A percentile compares a stretch with the other conserved stretches of the same genome.
These are phyloP conservation scores for Neocrepidodera transversa DNA, from an alignment of 2,888 invertebrate genomes.

Conservation along the genomic window DNA sequence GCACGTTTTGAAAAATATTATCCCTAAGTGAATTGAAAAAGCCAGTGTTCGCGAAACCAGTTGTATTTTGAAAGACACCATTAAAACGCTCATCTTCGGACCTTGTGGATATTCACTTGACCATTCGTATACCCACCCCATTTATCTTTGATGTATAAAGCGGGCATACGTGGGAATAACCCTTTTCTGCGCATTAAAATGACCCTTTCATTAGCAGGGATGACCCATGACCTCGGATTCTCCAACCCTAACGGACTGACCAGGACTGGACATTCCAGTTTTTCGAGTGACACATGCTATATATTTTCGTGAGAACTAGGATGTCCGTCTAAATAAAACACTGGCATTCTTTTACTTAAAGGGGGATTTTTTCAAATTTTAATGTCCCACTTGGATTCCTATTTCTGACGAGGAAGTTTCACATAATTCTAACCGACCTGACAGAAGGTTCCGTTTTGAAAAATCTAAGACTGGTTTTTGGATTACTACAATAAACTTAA, in stretches of 20 bases:
- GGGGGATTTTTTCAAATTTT: conserved; percentile 34
- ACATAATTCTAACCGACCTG: conserved; percentile 27
- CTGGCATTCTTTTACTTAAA: conserved; percentile 24
- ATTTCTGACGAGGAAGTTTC: conserved; percentile 35
- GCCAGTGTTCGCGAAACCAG: conserved; percentile 50
- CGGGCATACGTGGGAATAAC: conserved; percentile 53
- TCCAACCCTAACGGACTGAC: conserved; percentile 57
- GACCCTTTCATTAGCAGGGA: conserved; percentile 49
- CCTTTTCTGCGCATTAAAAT: conserved; percentile 49
- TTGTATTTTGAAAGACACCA: conserved; percentile 45
- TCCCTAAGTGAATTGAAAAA: conserved; percentile 41
- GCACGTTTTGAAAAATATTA: conserved; percentile 42
- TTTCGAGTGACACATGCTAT: conserved; percentile 51
- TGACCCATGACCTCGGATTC: conserved; percentile 49
- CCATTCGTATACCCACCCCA: conserved; percentile 52
- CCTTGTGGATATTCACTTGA: conserved; percentile 53
- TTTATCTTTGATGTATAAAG: conserved; percentile 50
- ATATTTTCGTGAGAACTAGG: conserved; percentile 50
- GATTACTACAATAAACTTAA: conserved; percentile 13
- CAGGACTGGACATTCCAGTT: conserved; percentile 58
- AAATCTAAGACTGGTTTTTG: conserved; percentile 31
- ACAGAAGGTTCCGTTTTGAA: conserved; percentile 16
- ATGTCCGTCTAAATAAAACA: conserved; percentile 44
- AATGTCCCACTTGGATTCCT: conserved; percentile 29
- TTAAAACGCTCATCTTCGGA: conserved; percentile 45